A percentile compares a stretch with the other conserved stretches of the same genome.
These are phyloP conservation scores for Orthosia gracilis DNA, from an alignment of 2,888 invertebrate species.

Conservation along the genomic window DNA sequence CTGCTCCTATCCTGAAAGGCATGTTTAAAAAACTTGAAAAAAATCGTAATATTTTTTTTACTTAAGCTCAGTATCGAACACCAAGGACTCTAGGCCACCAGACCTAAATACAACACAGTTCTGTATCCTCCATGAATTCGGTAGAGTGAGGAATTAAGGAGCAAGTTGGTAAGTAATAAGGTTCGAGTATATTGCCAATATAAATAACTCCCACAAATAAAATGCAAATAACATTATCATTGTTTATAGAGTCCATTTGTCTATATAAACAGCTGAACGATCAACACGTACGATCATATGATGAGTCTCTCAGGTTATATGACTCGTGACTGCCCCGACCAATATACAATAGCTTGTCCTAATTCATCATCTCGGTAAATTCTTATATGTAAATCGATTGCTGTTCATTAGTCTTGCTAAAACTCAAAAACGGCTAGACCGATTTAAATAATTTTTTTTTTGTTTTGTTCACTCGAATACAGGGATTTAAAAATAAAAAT, in stretches of 20 bases:
- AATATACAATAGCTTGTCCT: too few species aligned
- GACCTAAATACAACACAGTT: neutral
- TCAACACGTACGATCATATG: constrained; percentile 40
- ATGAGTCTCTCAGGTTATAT: too few species aligned
- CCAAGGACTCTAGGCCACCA: neutral
- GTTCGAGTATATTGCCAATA: neutral
- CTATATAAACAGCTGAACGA: constrained; percentile 17
- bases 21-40: neutral
- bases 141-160: neutral
- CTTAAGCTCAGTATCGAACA: neutral
- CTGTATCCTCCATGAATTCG: neutral
- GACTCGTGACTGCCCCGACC: constrained; percentile 48
- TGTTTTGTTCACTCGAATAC: too few species aligned
- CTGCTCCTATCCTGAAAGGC: neutral
- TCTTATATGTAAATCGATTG: too few species aligned
- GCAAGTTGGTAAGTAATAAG: neutral
- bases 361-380: too few species aligned
- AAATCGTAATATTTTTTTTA: neutral
- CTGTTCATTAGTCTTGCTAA: too few species aligned
- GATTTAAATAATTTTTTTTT: too few species aligned
- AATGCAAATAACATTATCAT: constrained; percentile 20
- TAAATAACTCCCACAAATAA: constrained; percentile 18
- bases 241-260: constrained; percentile 1
- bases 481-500: too few species aligned
- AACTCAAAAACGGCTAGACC: too few species aligned